Base-by-base conservation (phyloP, 2,113 vertebrate genomes). In the Lucifuga dentata region DNA sequence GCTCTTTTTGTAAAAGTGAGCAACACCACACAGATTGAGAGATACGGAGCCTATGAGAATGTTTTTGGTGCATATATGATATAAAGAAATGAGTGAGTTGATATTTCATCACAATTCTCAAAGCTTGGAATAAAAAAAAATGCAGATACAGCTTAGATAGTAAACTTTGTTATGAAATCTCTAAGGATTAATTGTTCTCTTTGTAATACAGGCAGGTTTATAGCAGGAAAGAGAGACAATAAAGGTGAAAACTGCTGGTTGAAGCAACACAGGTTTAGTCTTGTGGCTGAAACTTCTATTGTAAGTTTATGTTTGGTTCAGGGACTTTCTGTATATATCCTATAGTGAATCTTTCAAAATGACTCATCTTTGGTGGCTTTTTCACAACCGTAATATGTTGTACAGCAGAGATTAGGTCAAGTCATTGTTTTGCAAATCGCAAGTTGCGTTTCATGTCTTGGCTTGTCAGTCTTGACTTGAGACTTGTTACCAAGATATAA, bases 31-130 rank as follows among this genome's bases (percentile, higher is more conserved):
- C 24, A 88, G 15, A 39, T 95, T 2, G 10, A 57, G 0, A 69
- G 70, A 0, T 66, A 74, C 0, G 58, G 45, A 0, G 12, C 91
- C 0, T 78, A 16, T 0, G 87, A 89, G 2, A 95, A 94, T 32
- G 80, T 90, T 58, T 95, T 97, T 5, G 95, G 95, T 12, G 85
- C 89, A 0, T 95, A 89, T 71, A 94, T 95, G 95, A 77, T 96
- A 61, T 96, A 86, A 57, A 62, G 15, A 24, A 8, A 3, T n/a
- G n/a, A n/a, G n/a, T n/a, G 15, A 15, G 15, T 23, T 5, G 8
- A 63, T 43, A 21, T 62, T 44, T 62, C 17, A 26, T 1, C 6
- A 11, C 21, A 10, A 66, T 29, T 26, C n/a, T 2, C 10, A 77
- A 57, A 10, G 11, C 15, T 32, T n/a, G 9, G 10, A n/a, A 2